phyloP scores from a whole-genome alignment of 1,140 invertebrate genomes.

The Lysiphlebus fabarum region DNA sequence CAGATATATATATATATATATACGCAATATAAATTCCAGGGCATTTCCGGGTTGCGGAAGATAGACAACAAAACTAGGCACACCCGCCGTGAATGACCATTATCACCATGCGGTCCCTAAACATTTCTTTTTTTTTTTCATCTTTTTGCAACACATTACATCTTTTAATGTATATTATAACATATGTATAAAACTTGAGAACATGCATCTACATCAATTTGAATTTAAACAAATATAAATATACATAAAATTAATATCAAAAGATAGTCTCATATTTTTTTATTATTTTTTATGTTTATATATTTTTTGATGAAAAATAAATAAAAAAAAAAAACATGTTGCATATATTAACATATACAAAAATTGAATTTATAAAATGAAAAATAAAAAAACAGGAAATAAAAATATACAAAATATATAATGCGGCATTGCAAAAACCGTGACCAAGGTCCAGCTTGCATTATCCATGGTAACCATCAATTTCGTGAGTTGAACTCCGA shows the following conservation, averaged over 20 bases:
- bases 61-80: slow-evolving; percentile 22
- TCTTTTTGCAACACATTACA: not conserved
- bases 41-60: slow-evolving; percentile 21
- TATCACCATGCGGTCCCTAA: slow-evolving; percentile 3
- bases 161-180: no score
- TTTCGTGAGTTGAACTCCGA: slow-evolving; percentile 10
- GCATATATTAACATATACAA: not conserved
- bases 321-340: no score
- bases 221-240: no score
- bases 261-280: no score
- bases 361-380: not conserved
- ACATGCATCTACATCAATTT: no score
- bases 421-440: not conserved
- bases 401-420: not conserved
- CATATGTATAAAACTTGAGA: no score
- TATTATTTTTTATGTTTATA: no score
- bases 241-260: no score
- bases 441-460: slow-evolving; percentile 11
- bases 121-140: not conserved
- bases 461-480: slow-evolving; percentile 6
- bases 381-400: slow-evolving; percentile 2
- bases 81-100: slow-evolving; percentile 7
- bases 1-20: no score
- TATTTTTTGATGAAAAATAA: no score
- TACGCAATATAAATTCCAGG: slow-evolving; percentile 27